These are phyloP conservation scores for Podilymbus podiceps DNA, from an alignment of 2,113 vertebrate species.

Conservation along the genomic window DNA sequence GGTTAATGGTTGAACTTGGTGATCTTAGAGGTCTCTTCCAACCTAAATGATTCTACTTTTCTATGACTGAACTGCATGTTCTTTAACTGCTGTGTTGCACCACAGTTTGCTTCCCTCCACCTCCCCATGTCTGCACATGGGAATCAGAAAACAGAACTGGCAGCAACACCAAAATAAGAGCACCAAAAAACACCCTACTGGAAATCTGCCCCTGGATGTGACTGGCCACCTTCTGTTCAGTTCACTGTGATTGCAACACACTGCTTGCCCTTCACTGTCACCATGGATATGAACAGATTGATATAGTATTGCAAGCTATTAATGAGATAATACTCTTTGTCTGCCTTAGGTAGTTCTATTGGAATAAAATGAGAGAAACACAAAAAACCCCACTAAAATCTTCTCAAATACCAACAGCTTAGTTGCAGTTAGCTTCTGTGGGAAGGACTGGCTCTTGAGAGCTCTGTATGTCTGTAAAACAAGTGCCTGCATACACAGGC, in stretches of 20 bases:
- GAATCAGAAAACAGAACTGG: background rate
- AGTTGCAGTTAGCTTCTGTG: background rate
- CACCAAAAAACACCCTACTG: background rate
- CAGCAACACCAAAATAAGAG: background rate
- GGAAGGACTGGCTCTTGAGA: background rate
- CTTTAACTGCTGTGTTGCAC: background rate
- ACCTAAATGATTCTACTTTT: no score
- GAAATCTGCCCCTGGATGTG: background rate
- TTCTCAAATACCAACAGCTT: background rate
- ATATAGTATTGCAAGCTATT: background rate
- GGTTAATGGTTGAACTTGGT: no score
- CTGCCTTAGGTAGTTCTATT: background rate
- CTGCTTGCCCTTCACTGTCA: background rate
- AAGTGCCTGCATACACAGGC: background rate
- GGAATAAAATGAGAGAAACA: background rate
- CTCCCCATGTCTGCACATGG: rapidly evolving
- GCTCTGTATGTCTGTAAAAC: background rate
- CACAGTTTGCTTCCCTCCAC: background rate
- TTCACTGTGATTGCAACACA: background rate
- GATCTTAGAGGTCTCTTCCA: no score
- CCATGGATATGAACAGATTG: background rate
- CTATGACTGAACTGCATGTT: no score
- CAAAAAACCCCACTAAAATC: background rate
- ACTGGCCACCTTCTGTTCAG: background rate
- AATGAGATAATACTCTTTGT: background rate